Conservation (phyloP, 2,888 invertebrate genomes). For the Zygothrica quintamaculata region DNA sequence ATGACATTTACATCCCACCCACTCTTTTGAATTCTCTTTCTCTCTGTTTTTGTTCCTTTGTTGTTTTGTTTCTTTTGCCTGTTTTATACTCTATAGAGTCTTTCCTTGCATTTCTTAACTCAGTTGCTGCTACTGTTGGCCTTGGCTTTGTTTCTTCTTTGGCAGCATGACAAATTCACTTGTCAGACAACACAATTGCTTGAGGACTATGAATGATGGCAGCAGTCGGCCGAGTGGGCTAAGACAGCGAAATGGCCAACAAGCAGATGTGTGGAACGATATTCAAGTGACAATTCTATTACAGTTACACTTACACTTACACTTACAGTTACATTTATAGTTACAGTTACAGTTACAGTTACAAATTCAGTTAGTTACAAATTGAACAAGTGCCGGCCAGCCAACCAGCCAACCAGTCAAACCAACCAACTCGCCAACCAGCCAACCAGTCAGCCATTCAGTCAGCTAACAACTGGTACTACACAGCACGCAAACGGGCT, state of each 20-base stretch:
- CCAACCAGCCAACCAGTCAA: conserved; percentile 10
- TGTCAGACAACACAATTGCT: conserved; percentile 74
- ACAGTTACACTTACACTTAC: background rate
- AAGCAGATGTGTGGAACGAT: conserved; percentile 55
- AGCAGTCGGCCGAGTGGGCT: conserved; percentile 17
- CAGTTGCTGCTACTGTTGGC: conserved; percentile 51
- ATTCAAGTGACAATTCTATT: conserved; percentile 75
- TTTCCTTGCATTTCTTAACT: conserved; percentile 12
- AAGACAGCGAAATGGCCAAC: conserved; percentile 21
- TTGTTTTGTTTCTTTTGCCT: background rate
- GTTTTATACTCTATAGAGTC: conserved; percentile 22
- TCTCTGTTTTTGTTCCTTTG: background rate
- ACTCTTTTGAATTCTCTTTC: background rate
- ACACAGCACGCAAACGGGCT: conserved; percentile 65
- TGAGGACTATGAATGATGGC: conserved; percentile 67
- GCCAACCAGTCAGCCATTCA: conserved; percentile 18
- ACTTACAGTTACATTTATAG: conserved; percentile 16
- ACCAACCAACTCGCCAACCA: no score
- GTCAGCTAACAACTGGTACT: conserved; percentile 8
- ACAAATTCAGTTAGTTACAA: conserved; percentile 66
- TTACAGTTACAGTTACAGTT: conserved; percentile 43
- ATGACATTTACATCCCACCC: conserved; percentile 11
- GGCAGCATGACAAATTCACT: conserved; percentile 73
- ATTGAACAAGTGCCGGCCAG: conserved; percentile 52
- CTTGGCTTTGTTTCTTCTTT: conserved; percentile 70